phyloP scores from a whole-genome alignment of 2,113 vertebrate species.

The Colistium nudipinnis region DNA sequence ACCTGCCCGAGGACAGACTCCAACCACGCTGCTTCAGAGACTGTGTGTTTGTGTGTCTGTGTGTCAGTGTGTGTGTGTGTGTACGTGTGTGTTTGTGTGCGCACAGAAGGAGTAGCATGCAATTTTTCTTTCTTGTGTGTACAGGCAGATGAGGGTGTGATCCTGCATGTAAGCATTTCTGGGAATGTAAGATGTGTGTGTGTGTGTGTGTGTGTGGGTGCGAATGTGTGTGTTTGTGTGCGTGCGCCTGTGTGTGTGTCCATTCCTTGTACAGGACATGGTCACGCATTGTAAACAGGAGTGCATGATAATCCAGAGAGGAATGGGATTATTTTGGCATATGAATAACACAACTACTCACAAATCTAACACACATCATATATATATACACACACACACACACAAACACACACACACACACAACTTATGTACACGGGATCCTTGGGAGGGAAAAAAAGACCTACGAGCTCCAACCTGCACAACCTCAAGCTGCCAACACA shows the following conservation, averaged over 20 bases:
- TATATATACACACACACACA: slow-evolving; percentile 2
- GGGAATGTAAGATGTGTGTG: too few species aligned
- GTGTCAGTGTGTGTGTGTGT: slow-evolving; percentile 24
- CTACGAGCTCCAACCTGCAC: too few species aligned
- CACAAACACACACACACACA: slow-evolving; percentile 8
- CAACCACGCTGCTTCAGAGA: slow-evolving; percentile 50
- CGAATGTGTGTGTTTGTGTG: slow-evolving; percentile 9
- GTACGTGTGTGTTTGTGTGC: slow-evolving; percentile 22
- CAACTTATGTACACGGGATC: background rate
- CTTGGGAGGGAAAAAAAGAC: too few species aligned
- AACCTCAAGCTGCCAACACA: too few species aligned
- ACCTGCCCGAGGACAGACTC: slow-evolving; percentile 53
- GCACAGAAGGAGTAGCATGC: slow-evolving; percentile 2
- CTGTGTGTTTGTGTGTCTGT: slow-evolving; percentile 23
- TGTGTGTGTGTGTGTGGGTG: slow-evolving; percentile 21
- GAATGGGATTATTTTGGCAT: slow-evolving; percentile 62
- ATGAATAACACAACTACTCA: slow-evolving; percentile 37
- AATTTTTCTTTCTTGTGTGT: slow-evolving; percentile 35
- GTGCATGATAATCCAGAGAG: slow-evolving; percentile 51
- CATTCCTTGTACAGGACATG: slow-evolving; percentile 22
- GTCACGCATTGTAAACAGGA: slow-evolving; percentile 51
- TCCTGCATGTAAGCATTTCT: slow-evolving; percentile 45
- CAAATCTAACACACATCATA: slow-evolving; percentile 43
- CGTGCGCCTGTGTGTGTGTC: slow-evolving; percentile 11
- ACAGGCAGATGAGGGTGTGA: slow-evolving; percentile 48